phyloP scores from a whole-genome alignment of 2,888 invertebrate species.

The Julus scandinavius region DNA sequence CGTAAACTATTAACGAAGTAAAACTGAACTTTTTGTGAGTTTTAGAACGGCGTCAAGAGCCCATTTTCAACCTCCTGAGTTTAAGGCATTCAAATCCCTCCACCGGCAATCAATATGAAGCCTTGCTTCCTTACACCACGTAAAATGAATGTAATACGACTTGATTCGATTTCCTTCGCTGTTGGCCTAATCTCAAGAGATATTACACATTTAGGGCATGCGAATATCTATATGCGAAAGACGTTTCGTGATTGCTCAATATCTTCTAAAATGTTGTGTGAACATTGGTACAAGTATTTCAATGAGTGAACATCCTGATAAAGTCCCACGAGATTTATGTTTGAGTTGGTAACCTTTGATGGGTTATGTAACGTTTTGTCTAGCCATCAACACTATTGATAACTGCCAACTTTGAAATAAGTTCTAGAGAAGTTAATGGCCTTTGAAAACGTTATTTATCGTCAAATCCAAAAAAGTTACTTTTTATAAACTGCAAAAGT shows the following conservation, averaged over 20 bases:
- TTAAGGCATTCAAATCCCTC: constrained; percentile 21
- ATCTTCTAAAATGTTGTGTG: background rate
- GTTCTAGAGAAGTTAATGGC: no score
- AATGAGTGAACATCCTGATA: background rate
- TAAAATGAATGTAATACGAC: background rate
- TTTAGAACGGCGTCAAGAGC: background rate
- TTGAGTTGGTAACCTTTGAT: no score
- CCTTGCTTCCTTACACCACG: background rate
- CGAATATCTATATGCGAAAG: background rate
- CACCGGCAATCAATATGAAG: constrained; percentile 12
- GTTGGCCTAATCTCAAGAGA: background rate
- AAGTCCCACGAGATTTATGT: no score
- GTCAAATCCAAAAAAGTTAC: no score
- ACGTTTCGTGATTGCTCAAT: constrained; percentile 7
- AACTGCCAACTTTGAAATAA: no score
- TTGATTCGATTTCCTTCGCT: constrained; percentile 1
- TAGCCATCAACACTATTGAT: no score
- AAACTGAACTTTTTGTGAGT: background rate
- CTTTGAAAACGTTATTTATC: no score
- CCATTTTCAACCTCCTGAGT: background rate
- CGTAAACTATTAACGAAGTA: background rate
- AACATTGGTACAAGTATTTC: background rate
- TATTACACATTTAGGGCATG: background rate
- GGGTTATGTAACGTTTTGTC: no score
- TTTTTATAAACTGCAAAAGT: no score